phyloP scores from a whole-genome alignment of 2,113 vertebrate genomes.

The Otus sunia region DNA sequence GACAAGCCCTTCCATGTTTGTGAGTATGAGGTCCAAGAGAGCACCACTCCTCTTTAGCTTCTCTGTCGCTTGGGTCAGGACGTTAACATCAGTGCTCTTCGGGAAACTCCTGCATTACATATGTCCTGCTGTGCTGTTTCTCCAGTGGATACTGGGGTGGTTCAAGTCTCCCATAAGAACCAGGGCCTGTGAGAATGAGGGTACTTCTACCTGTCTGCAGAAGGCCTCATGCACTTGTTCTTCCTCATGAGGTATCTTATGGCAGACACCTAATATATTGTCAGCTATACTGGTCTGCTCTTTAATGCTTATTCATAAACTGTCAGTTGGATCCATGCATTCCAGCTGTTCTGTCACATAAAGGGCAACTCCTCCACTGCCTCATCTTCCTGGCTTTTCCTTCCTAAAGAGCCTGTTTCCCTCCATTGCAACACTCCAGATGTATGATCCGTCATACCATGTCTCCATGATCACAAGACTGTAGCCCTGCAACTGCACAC shows the following conservation, averaged over 20 bases:
- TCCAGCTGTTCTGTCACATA: neutral
- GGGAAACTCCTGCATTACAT: neutral
- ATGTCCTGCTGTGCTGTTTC: neutral
- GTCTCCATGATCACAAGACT: neutral
- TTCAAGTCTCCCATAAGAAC: neutral
- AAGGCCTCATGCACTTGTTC: neutral
- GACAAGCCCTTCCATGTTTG: neutral
- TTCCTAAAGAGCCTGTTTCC: neutral
- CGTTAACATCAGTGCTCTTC: neutral
- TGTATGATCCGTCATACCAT: neutral
- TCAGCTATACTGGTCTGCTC: neutral
- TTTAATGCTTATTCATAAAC: neutral
- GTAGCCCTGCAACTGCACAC: neutral
- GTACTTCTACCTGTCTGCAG: neutral
- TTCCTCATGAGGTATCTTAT: neutral
- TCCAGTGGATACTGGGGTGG: neutral
- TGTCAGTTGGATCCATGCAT: rapidly evolving
- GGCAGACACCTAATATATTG: neutral
- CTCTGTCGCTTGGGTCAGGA: neutral
- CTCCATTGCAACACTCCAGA: neutral
- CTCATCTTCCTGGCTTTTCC: neutral
- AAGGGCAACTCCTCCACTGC: neutral
- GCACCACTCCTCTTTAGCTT: neutral
- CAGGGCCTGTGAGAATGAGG: neutral
- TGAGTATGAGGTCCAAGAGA: neutral